phyloP scores from a whole-genome alignment of 2,888 invertebrate genomes.

The Eucera pruinosa region DNA sequence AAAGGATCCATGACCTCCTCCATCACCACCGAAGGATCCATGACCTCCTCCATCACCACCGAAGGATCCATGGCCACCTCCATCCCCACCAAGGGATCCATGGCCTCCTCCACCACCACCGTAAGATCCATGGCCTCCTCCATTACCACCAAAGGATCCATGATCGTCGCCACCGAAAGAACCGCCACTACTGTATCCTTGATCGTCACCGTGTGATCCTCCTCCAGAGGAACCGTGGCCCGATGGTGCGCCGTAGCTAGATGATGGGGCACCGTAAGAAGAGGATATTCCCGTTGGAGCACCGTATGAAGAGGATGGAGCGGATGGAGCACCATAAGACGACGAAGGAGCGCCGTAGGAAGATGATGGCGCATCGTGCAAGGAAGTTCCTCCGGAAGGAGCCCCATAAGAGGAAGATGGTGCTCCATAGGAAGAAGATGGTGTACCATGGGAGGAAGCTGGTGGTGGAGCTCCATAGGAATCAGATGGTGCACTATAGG shows the following conservation, averaged over 20 bases:
- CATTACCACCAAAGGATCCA: too few species aligned
- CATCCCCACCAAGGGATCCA: too few species aligned
- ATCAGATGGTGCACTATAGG: conserved; percentile 61
- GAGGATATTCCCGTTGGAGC: conserved; percentile 63
- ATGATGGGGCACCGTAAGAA: conserved; percentile 59
- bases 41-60: too few species aligned
- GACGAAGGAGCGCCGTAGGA: conserved; percentile 45
- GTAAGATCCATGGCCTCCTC: too few species aligned
- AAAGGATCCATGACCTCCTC: conserved; percentile 38
- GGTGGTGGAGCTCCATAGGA: conserved; percentile 64
- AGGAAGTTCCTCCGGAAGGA: conserved; percentile 43
- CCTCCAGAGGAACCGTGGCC: conserved; percentile 31
- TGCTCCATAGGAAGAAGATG: conserved; percentile 49
- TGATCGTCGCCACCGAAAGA: too few species aligned
- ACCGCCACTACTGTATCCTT: conserved; percentile 4
- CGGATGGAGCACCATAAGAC: conserved; percentile 63
- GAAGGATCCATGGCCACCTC: too few species aligned
- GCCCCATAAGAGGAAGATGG: conserved; percentile 36
- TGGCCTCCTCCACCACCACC: too few species aligned
- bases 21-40: conserved; percentile 7
- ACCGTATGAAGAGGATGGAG: conserved; percentile 63
- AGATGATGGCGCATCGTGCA: conserved; percentile 33
- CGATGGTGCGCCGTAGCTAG: conserved; percentile 51
- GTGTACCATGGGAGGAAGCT: conserved; percentile 39
- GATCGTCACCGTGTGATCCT: too few species aligned